These are phyloP conservation scores for Agraylea sexmaculata DNA, from an alignment of 1,140 invertebrate species.

Conservation along the genomic window DNA sequence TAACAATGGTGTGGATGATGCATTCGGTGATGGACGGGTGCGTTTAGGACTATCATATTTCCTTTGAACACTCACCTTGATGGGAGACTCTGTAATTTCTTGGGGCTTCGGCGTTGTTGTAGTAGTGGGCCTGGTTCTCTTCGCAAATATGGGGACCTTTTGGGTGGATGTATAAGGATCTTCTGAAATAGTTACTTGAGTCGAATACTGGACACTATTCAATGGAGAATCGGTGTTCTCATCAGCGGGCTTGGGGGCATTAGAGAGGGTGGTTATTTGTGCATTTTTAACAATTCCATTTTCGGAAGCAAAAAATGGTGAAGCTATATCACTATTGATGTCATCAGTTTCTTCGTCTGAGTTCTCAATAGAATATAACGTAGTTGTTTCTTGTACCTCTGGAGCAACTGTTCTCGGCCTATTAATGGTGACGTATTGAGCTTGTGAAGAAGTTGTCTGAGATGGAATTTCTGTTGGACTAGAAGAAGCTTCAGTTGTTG, in stretches of 20 bases:
- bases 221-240: slow-evolving; percentile 22
- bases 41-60: slow-evolving; percentile 37
- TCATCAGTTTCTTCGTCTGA: slow-evolving; percentile 14
- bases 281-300: slow-evolving; percentile 24
- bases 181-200: slow-evolving; percentile 20
- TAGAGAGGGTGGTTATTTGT: slow-evolving; percentile 39
- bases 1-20: slow-evolving; percentile 24
- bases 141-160: slow-evolving; percentile 16
- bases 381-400: slow-evolving; percentile 11
- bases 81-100: slow-evolving; percentile 24
- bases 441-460: slow-evolving; percentile 1
- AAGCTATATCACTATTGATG: slow-evolving; percentile 15
- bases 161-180: slow-evolving; percentile 15
- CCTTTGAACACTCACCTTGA: slow-evolving; percentile 40
- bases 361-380: slow-evolving; percentile 6
- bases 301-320: slow-evolving; percentile 19
- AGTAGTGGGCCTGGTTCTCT: slow-evolving; percentile 23
- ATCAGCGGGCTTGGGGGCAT: slow-evolving; percentile 29
- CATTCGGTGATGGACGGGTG: slow-evolving; percentile 33
- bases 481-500: slow-evolving; percentile 25
- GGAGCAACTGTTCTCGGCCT: slow-evolving; percentile 7
- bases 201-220: slow-evolving; percentile 18
- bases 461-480: slow-evolving; percentile 11
- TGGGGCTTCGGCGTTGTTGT: slow-evolving; percentile 31
- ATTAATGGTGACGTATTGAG: slow-evolving; percentile 2